phyloP scores from a whole-genome alignment of 2,113 vertebrate species.

The Entomyzon cyanotis region DNA sequence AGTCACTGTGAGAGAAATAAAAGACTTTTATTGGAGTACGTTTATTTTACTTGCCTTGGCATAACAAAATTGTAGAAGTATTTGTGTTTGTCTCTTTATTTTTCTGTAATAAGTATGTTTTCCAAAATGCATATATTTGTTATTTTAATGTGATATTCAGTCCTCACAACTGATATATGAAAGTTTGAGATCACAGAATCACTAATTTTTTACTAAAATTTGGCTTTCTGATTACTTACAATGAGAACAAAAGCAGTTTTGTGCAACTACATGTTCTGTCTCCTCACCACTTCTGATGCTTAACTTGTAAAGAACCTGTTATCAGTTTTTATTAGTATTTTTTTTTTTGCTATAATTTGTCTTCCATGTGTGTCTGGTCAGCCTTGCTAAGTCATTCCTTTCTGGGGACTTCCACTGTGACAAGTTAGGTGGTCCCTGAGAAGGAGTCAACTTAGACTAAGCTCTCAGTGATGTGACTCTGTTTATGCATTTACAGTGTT shows the following conservation, averaged over 20 bases:
- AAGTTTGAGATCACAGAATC: background rate
- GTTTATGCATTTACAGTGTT: background rate
- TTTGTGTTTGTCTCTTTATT: background rate
- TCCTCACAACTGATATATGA: background rate
- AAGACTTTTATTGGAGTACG: background rate
- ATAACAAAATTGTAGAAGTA: background rate
- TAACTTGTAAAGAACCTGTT: background rate
- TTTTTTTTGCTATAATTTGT: background rate
- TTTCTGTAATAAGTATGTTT: background rate
- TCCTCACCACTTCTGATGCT: background rate
- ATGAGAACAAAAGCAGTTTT: background rate
- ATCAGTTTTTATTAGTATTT: background rate
- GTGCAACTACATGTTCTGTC: background rate
- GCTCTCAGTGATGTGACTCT: rapidly evolving
- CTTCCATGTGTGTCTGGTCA: background rate
- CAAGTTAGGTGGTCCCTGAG: background rate
- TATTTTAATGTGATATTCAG: background rate
- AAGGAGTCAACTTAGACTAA: background rate
- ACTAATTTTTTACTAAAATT: background rate
- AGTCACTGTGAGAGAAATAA: background rate
- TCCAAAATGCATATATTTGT: background rate
- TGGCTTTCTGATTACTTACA: background rate
- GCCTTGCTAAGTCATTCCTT: background rate
- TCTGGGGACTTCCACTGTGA: background rate
- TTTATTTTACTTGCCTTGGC: background rate